phyloP scores from a whole-genome alignment of 2,797 vertebrate genomes.

The Clarias pachynema region DNA sequence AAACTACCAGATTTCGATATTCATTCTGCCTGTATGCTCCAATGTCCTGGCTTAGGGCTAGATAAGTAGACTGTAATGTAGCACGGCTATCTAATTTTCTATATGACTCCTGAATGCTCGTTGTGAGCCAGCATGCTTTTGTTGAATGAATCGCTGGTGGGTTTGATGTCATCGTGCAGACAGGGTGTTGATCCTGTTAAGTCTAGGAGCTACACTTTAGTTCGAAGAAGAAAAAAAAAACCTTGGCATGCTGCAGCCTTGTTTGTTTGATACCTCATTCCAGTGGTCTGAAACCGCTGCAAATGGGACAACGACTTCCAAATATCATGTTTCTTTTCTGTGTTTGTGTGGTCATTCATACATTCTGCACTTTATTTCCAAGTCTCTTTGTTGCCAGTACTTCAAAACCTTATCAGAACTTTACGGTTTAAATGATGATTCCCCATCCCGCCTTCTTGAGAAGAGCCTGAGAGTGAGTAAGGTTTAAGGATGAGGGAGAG shows the following conservation, averaged over 20 bases:
- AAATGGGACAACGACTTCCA: conserved; percentile 44
- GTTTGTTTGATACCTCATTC: conserved; percentile 39
- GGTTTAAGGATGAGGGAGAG: conserved; percentile 25
- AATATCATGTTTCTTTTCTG: conserved; percentile 30
- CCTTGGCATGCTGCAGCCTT: conserved; percentile 27
- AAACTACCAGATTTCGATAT: conserved; percentile 1
- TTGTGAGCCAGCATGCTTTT: conserved; percentile 40
- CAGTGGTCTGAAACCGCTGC: conserved; percentile 44
- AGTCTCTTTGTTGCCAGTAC: conserved; percentile 26
- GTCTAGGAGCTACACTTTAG: conserved; percentile 14
- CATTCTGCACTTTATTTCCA: conserved; percentile 59
- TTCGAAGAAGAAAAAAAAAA: background rate
- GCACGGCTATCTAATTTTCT: conserved; percentile 37
- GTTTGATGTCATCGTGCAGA: conserved; percentile 2
- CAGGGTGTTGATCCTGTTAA: conserved; percentile 9
- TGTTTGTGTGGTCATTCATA: conserved; percentile 36
- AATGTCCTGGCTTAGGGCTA: background rate
- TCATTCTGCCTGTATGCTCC: conserved; percentile 38
- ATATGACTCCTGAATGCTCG: conserved; percentile 43
- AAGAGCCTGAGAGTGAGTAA: background rate
- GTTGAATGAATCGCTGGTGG: background rate
- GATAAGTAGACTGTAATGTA: conserved; percentile 41
- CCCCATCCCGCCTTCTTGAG: background rate
- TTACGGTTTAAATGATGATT: background rate
- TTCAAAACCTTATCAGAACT: conserved; percentile 1